A percentile compares a stretch with the other conserved stretches of the same genome.
Evolutionary conservation across 2,888 invertebrate species (phyloP).

Genomic region (Agrotis ipsilon): DNA sequence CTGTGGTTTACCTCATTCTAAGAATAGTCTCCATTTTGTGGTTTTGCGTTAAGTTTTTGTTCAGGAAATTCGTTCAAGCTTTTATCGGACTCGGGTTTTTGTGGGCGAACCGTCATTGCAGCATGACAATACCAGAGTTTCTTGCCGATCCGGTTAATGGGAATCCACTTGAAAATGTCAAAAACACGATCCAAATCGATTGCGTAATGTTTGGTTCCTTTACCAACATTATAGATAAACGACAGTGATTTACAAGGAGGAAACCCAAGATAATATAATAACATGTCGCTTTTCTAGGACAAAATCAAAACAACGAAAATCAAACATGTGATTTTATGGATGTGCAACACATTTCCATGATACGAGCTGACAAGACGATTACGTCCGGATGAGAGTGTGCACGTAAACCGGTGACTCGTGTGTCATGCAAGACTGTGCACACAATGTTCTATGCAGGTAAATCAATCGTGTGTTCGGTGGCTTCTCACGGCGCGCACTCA

Average conservation of each 20-base stretch:
- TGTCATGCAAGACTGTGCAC: constrained; percentile 25
- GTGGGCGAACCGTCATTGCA: constrained; percentile 39
- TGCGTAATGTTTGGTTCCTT: constrained; percentile 3
- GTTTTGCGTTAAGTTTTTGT: constrained; percentile 55
- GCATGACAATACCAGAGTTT: constrained; percentile 58
- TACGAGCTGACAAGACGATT: constrained; percentile 38
- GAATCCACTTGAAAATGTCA: constrained; percentile 16
- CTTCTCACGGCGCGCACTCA: constrained; percentile 65
- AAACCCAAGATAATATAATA: constrained; percentile 2
- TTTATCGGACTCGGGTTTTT: constrained; percentile 53
- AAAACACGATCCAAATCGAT: constrained; percentile 17
- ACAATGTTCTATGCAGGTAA: constrained; percentile 60
- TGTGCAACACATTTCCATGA: constrained; percentile 22
- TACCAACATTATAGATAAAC: background rate
- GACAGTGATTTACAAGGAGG: background rate
- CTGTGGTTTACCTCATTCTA: constrained; percentile 21
- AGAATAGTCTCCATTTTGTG: constrained; percentile 40
- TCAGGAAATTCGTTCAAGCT: constrained; percentile 54
- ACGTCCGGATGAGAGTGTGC: constrained; percentile 35
- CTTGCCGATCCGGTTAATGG: constrained; percentile 26
- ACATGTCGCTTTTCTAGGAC: background rate
- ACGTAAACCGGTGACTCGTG: constrained; percentile 37
- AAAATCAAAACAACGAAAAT: constrained; percentile 34
- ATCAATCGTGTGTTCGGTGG: constrained; percentile 68
- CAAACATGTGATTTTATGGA: constrained; percentile 27